Evolutionary conservation across 2,888 invertebrate species (phyloP), one percentile per base, ranked within the genome.

Genomic region (Odiellus spinosus): DNA sequence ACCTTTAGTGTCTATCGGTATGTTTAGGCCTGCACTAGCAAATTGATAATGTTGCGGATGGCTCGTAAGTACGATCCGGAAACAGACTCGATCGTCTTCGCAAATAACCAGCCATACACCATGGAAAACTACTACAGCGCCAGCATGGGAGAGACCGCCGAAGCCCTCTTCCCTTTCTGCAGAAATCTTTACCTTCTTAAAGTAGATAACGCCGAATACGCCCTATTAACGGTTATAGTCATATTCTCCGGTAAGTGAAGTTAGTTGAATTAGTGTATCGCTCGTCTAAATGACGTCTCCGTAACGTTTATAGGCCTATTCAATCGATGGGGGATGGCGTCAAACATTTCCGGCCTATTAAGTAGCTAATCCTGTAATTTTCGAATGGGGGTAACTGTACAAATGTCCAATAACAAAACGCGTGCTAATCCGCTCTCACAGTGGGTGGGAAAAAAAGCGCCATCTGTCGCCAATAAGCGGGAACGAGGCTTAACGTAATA

Each of bases 41-140:
- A 96, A 70, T 90, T 95, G 53, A 93, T 96, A 88, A 93, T 95
- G 83, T 73, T 96, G 60, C 75, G 95, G 60, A 90, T 91, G 73
- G 87, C 95, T 48, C 75, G 93, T 55, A 80, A 91, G 56, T 96
- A 95, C 68, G 95, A 96, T 71, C 79, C 81, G 46, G 77, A 77
- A 57, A 79, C 88, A 15, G 88, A 91, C 70, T 86, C 87, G 59
- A 91, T 96, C 58, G 77, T 95, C 58, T 91, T 95, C 70, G 95
- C 91, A 54, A 93, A 91, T 69, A 93, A 93, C 70, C 83, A 85
- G 68, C 87, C 93, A 55, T 93, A 91, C 71, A 87, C 87, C 44
- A 77, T 86, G 61, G 88, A 93, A 67, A 88, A 85, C 70, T 93
- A 93, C 73, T 81, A 79, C 66, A 77, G 85, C 65, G 90, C 93